A percentile compares a stretch with the other conserved stretches of the same genome.
phyloP scores from a whole-genome alignment of 2,888 invertebrate species.

The Diarsia dahlii region DNA sequence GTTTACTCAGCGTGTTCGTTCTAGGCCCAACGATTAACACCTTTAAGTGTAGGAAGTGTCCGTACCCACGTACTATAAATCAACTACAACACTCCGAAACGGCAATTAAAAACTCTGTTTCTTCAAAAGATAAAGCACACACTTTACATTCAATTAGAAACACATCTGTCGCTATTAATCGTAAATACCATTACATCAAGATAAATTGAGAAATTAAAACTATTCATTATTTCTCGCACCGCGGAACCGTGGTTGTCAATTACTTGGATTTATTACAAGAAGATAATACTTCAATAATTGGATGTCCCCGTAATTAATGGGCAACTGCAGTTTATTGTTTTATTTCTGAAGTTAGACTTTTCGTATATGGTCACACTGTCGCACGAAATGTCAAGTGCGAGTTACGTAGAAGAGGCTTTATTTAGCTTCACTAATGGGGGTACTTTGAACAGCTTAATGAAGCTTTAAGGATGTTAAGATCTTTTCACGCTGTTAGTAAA shows the following conservation, averaged over 20 bases:
- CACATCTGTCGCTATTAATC: slow-evolving; percentile 57
- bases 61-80: slow-evolving; percentile 36
- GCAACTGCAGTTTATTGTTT: slow-evolving; percentile 40
- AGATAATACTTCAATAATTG: slow-evolving; percentile 69
- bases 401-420: not conserved
- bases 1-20: not conserved
- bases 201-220: slow-evolving; percentile 65
- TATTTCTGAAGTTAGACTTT: slow-evolving; percentile 1
- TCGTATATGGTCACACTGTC: not conserved
- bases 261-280: slow-evolving; percentile 70
- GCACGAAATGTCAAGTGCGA: not conserved
- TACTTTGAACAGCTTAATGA: too few species aligned
- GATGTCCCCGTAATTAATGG: slow-evolving; percentile 62
- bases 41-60: not conserved
- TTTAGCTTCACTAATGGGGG: too few species aligned
- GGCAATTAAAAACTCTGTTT: slow-evolving; percentile 27
- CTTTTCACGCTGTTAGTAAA: too few species aligned
- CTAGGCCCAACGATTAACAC: slow-evolving; percentile 21
- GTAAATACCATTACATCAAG: slow-evolving; percentile 61
- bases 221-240: slow-evolving; percentile 70
- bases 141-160: slow-evolving; percentile 61
- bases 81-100: slow-evolving; percentile 2
- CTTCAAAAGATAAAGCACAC: slow-evolving; percentile 38
- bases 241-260: slow-evolving; percentile 68
- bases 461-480: too few species aligned